Percentiles rank a stretch among this genome's conserved stretches.
These are phyloP conservation scores for Zophobas morio DNA, from an alignment of 1,140 invertebrate genomes.

Conservation along the genomic window DNA sequence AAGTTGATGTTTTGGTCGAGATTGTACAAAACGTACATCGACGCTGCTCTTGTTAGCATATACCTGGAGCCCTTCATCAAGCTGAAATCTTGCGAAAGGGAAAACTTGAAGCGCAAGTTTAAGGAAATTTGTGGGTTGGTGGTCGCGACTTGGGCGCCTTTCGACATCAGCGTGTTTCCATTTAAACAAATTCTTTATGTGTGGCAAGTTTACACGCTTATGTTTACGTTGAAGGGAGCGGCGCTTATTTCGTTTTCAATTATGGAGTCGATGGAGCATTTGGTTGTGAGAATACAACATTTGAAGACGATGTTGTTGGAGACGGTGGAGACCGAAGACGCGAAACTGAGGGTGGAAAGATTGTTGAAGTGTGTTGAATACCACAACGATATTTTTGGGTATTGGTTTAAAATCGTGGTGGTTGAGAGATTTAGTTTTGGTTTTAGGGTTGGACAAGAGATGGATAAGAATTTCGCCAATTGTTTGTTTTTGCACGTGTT, in stretches of 20 bases:
- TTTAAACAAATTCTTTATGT: slow-evolving; percentile 32
- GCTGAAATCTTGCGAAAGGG: slow-evolving; percentile 1
- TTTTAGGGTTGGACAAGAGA: slow-evolving; percentile 3
- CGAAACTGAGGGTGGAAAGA: neutral
- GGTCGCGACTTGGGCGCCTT: slow-evolving; percentile 44
- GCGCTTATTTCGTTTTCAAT: slow-evolving; percentile 37
- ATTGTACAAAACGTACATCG: neutral
- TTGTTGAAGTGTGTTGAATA: slow-evolving; percentile 39
- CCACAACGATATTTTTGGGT: slow-evolving; percentile 36
- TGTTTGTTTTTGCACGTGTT: neutral
- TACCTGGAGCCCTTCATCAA: neutral
- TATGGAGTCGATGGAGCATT: slow-evolving; percentile 34
- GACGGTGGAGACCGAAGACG: slow-evolving; percentile 18
- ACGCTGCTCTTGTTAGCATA: neutral
- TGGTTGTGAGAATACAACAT: slow-evolving; percentile 35
- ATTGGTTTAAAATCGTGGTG: neutral
- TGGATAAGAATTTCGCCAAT: neutral
- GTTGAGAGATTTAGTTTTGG: neutral
- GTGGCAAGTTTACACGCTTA: slow-evolving; percentile 13
- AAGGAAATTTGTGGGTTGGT: slow-evolving; percentile 44
- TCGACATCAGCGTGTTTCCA: slow-evolving; percentile 46
- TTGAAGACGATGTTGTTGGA: slow-evolving; percentile 27
- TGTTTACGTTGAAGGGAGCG: slow-evolving; percentile 16
- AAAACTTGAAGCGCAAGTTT: slow-evolving; percentile 8
- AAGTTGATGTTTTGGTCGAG: neutral